Base-by-base conservation (phyloP, 2,113 vertebrate species). In the Macquaria australasica region DNA sequence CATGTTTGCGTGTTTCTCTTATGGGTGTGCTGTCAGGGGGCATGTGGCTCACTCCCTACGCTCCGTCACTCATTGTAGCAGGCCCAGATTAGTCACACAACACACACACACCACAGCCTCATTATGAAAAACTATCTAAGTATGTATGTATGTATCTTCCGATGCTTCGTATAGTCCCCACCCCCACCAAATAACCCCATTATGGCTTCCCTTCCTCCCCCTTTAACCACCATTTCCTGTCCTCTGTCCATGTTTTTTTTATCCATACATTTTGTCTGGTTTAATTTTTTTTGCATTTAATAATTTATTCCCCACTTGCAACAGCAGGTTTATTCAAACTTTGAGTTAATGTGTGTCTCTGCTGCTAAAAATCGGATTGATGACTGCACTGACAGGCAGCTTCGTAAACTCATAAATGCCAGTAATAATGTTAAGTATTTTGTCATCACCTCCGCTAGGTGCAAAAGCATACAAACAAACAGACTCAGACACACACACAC, bases 1-100 rank as follows among this genome's bases (percentile, higher is more conserved):
- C 89, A 86, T 92, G 91, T 93, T 93, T 92, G 91, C 86, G 70
- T 94, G 92, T 91, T 89, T 77, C 84, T 92, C 76, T 83, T 85
- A 51, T 82, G 83, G 87, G 76, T 67, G 78, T 87, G 86, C 91
- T 87, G 92, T 92, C 90, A 83, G 89, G 72, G 84, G 87, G 82
- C 88, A 91, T 93, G 93, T 88, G 87, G 81, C 89, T 91, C 88
- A 86, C 87, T 92, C 89, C 82, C 83, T 90, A 81, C 58, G 60
- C 84, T 83, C 86, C 63, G 63, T 90, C 92, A 90, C 82, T 92
- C 83, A 84, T 64, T 88, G 92, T 90, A 90, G 84, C 91, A 66
- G 86, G 74, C 83, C 45, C 53, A 86, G 90, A 93, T 91, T 91
- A 89, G 92, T 94, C 92, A 94, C 85, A 86, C 92, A 85, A 89